Evolutionary conservation across 2,797 vertebrate species (phyloP), one percentile per base, ranked within the genome.

Genomic region (Amniataba percoides): DNA sequence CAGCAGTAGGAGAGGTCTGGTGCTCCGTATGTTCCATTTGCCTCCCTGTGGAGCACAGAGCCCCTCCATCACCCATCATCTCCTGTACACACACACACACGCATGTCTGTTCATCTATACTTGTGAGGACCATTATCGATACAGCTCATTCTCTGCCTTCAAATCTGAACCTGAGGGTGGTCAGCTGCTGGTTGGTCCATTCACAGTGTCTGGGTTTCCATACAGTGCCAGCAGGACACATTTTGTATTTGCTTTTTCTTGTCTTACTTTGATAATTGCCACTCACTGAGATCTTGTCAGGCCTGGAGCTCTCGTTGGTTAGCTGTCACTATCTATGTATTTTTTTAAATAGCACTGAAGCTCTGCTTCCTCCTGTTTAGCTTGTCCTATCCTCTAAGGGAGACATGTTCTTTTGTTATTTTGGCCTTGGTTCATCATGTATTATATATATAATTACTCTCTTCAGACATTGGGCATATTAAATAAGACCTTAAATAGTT

Each of bases 1-100:
- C 59, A 65, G 34, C 82, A 80, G 57, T 42, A 31, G 77, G 69
- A 76, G 81, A 82, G 85, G 82, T 89, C 82, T 88, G 86, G 65
- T 64, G 73, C 85, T 82, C 90, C 91, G 23, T 93, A 92, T 92
- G 92, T 91, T 88, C 70, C 87, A 82, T 87, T 88, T 89, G 70
- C 78, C 82, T 87, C 83, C 90, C 90, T 80, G 77, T 84, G 80
- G 90, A 89, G 90, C 89, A 69, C 56, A 53, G 69, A 87, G 77
- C 64, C 84, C 80, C 82, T 88, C 79, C 73, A 88, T 87, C 91
- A 92, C 90, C 90, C 90, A 90, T 91, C 90, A 90, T 89, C 86
- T 81, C 76, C 48, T 70, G 55, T 36, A 9, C 59, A 25, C 65
- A 45, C 14, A 53, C 23, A 61, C 52, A 39, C 52, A 53, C 45